A percentile compares a stretch with the other conserved stretches of the same genome.
Conservation (phyloP, 2,888 invertebrate species). For the Bhutanitis thaidina region DNA sequence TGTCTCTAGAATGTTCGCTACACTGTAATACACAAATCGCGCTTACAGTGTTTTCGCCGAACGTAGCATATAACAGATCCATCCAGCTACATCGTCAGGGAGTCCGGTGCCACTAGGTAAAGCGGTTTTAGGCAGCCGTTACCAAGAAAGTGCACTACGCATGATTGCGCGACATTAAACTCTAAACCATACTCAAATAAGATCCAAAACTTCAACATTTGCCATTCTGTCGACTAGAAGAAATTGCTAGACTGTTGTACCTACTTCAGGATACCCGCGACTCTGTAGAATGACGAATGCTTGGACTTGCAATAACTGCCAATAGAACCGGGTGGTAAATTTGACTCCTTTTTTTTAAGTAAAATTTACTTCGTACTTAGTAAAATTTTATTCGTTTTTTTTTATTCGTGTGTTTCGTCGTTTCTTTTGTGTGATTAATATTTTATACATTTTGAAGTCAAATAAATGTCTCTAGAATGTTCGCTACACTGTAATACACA, state of each 20-base stretch:
- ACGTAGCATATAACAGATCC: slow-evolving; percentile 36
- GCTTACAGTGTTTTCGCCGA: slow-evolving; percentile 39
- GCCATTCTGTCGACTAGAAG: slow-evolving; percentile 72
- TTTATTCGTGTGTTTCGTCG: too few species aligned
- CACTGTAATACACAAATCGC: slow-evolving; percentile 37
- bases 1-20: slow-evolving; percentile 27
- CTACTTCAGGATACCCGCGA: slow-evolving; percentile 38
- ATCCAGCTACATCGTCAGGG: slow-evolving; percentile 26
- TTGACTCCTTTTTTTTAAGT: slow-evolving; percentile 60
- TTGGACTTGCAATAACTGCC: slow-evolving; percentile 56
- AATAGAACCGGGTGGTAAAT: slow-evolving; percentile 52
- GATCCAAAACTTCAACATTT: slow-evolving; percentile 61
- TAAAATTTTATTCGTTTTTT: not conserved
- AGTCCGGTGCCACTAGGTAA: slow-evolving; percentile 57
- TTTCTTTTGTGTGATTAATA: too few species aligned
- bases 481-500: slow-evolving; percentile 27
- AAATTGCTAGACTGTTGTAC: slow-evolving; percentile 58
- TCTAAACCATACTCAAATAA: slow-evolving; percentile 39
- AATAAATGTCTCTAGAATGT: slow-evolving; percentile 30
- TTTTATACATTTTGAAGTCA: too few species aligned
- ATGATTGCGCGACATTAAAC: slow-evolving; percentile 44
- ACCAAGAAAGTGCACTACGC: slow-evolving; percentile 46
- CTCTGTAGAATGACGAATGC: slow-evolving; percentile 64
- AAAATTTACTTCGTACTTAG: too few species aligned
- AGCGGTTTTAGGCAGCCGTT: slow-evolving; percentile 49